Conservation (phyloP, 2,797 vertebrate genomes). For the Hyperoplus immaculatus region DNA sequence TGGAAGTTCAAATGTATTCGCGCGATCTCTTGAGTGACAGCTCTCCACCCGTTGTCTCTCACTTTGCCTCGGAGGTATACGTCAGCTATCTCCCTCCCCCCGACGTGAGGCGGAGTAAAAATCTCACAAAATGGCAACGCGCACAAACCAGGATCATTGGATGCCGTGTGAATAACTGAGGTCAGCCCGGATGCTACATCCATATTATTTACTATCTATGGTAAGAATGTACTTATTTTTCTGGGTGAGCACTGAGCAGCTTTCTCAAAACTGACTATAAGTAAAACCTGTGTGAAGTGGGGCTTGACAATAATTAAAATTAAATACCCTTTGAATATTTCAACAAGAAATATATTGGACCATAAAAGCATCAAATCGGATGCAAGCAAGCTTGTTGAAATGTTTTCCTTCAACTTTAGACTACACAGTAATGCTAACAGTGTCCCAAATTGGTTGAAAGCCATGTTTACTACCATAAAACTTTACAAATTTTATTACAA, state of each 20-base stretch:
- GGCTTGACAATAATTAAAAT: background rate
- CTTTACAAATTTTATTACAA: slow-evolving; percentile 3
- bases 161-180: no score
- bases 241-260: background rate
- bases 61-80: no score
- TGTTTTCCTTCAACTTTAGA: background rate
- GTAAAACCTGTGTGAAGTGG: background rate
- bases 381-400: background rate
- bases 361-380: background rate
- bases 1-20: no score
- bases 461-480: slow-evolving; percentile 5
- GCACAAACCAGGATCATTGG: no score
- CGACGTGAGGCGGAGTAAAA: no score
- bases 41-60: no score
- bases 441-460: background rate
- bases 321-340: background rate
- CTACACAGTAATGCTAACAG: slow-evolving; percentile 3
- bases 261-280: background rate
- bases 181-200: no score
- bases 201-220: no score
- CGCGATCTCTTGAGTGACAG: no score
- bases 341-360: background rate
- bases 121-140: no score
- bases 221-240: background rate
- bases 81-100: no score